Evolutionary conservation across 2,797 vertebrate species (phyloP).

Genomic region (Chanos chanos): DNA sequence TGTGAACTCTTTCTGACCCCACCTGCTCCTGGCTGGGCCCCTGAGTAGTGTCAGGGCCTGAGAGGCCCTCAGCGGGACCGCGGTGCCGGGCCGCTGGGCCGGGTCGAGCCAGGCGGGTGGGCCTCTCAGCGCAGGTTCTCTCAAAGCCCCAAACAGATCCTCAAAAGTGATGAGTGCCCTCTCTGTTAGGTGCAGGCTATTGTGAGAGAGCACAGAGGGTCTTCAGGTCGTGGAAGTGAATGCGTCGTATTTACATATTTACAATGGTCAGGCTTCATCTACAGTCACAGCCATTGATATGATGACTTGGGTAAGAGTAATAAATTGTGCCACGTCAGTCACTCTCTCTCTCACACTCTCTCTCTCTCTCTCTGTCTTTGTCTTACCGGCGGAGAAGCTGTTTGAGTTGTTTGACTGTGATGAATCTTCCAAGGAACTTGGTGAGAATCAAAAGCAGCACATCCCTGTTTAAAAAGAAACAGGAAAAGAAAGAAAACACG

Average conservation of each 20-base stretch:
- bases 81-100: slow-evolving; percentile 11
- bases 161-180: slow-evolving; percentile 42
- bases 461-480: slow-evolving; percentile 30
- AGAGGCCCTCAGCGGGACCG: slow-evolving; percentile 11
- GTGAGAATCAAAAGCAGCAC: slow-evolving; percentile 44
- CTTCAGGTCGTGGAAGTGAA: no score
- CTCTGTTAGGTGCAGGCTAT: slow-evolving; percentile 47
- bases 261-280: neutral
- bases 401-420: slow-evolving; percentile 41
- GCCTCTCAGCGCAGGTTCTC: slow-evolving; percentile 19
- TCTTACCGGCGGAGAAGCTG: slow-evolving; percentile 31
- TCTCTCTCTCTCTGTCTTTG: neutral
- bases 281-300: neutral
- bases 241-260: no score
- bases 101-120: slow-evolving; percentile 26
- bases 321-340: neutral
- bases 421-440: slow-evolving; percentile 48
- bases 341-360: neutral
- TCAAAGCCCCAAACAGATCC: slow-evolving; percentile 42
- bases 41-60: slow-evolving; percentile 43
- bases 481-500: neutral
- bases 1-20: neutral
- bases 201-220: neutral
- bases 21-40: slow-evolving; percentile 43
- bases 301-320: neutral